Evolutionary conservation across 2,888 invertebrate species (phyloP), one percentile per base, ranked within the genome.

Genomic region (Deroplatys truncata): DNA sequence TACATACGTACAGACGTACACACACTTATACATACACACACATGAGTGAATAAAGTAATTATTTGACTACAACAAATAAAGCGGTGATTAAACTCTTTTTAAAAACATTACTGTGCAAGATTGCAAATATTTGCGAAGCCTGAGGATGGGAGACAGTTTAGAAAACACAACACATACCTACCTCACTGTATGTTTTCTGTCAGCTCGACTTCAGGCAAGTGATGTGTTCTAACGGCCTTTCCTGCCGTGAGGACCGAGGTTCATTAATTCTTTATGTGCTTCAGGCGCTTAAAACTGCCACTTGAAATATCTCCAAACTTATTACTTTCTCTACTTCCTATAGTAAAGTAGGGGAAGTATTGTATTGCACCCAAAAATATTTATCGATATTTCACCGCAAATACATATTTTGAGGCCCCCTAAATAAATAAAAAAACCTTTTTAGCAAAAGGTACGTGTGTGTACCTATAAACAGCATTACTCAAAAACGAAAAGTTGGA

Each of bases 41-140:
- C 56, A 72, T 72, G 29, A 87, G 87, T 87, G 87, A 83, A 87
- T 83, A 87, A 82, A 87, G 87, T 43, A 87, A 87, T 87, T 87
- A 87, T 87, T 87, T 87, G 87, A 87, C 49, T 82, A 87, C 87
- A 87, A 87, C 87, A 87, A 87, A 87, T 87, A 87, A 29, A 87
- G n/a, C 82, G 16, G 87, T 31, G 87, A 87, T 87, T 87, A 87
- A 82, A 87, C 82, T 82, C 82, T 82, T 87, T 87, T 87, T 87
- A 82, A 87, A 72, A 87, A 87, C 29, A 87, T 83, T 87, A 83
- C 87, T 82, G 87, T 72, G 83, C 87, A 87, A 87, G 87, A 87
- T 83, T 72, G 87, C 87, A 87, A 87, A 87, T 87, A 87, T 87
- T 87, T 87, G 83, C 87, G 43, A 87, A 43, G 56, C 86, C 49